Evolutionary conservation across 2,888 invertebrate genomes (phyloP).

Genomic region (Callyntrura guangdongensis): DNA sequence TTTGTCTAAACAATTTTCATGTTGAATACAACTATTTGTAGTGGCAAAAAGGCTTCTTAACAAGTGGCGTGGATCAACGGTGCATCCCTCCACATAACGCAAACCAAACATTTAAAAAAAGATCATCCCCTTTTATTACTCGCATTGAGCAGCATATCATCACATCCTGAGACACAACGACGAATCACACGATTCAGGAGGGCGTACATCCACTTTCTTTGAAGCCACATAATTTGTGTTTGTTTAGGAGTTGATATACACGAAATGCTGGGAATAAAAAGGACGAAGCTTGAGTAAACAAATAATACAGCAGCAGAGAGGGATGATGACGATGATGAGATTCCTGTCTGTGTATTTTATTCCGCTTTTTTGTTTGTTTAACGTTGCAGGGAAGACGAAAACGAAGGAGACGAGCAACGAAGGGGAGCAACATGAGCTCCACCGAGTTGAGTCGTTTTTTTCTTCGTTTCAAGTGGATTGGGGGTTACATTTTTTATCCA

Average conservation of each 20-base stretch:
- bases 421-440: slow-evolving; percentile 27
- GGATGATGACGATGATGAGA: slow-evolving; percentile 33
- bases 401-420: not conserved
- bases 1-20: too few relatives aligned
- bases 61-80: too few relatives aligned
- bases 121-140: too few relatives aligned
- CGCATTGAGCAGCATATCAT: too few relatives aligned
- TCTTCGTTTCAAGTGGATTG: slow-evolving; percentile 39
- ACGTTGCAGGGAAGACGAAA: slow-evolving; percentile 8
- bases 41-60: too few relatives aligned
- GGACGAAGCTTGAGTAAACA: slow-evolving; percentile 55
- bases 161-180: not conserved
- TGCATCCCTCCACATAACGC: too few relatives aligned
- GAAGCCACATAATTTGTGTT: slow-evolving; percentile 71
- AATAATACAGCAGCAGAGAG: slow-evolving; percentile 25
- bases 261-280: slow-evolving; percentile 28
- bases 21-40: too few relatives aligned
- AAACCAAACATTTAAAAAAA: too few relatives aligned
- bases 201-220: slow-evolving; percentile 54
- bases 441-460: slow-evolving; percentile 33
- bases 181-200: slow-evolving; percentile 36
- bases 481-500: slow-evolving; percentile 34
- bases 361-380: slow-evolving; percentile 52
- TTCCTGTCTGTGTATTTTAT: slow-evolving; percentile 45
- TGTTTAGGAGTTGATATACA: slow-evolving; percentile 71